Conservation (phyloP, 2,888 invertebrate genomes). For the Palloptera scutellata region DNA sequence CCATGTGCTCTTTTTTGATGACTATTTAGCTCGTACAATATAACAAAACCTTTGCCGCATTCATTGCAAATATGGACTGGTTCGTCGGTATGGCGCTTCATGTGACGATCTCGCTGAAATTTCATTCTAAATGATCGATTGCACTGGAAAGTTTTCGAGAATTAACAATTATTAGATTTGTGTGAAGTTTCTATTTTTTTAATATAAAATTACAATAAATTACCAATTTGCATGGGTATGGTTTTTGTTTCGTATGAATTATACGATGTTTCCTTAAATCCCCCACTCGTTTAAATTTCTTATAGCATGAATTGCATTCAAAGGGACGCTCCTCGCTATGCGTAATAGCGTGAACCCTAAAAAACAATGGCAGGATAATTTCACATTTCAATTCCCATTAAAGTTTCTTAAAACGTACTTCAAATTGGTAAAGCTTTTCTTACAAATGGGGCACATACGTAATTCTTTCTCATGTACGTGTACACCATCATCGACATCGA, state of each 20-base stretch:
- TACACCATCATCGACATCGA: no score
- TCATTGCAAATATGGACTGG: conserved; percentile 61
- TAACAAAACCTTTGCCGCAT: conserved; percentile 84
- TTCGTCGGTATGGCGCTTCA: conserved; percentile 71
- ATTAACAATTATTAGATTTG: neutral
- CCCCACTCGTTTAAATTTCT: conserved; percentile 75
- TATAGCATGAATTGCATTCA: conserved; percentile 76
- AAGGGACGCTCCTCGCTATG: conserved; percentile 75
- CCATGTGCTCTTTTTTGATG: conserved; percentile 76
- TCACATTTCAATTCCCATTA: neutral
- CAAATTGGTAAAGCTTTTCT: conserved; percentile 73
- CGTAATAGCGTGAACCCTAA: conserved; percentile 71
- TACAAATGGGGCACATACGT: conserved; percentile 51
- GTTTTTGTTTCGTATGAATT: conserved; percentile 72
- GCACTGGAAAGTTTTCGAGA: conserved; percentile 68
- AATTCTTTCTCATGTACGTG: no score
- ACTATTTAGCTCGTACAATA: conserved; percentile 79
- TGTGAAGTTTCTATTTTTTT: conserved; percentile 14
- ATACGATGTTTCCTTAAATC: conserved; percentile 79
- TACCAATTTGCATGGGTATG: conserved; percentile 73
- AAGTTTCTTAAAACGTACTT: conserved; percentile 53
- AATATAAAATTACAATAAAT: conserved; percentile 33
- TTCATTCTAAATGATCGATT: conserved; percentile 80
- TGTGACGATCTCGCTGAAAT: conserved; percentile 81
- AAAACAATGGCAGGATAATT: neutral